Evolutionary conservation across 2,888 invertebrate species (phyloP).

Genomic region (Mermis nigrescens): DNA sequence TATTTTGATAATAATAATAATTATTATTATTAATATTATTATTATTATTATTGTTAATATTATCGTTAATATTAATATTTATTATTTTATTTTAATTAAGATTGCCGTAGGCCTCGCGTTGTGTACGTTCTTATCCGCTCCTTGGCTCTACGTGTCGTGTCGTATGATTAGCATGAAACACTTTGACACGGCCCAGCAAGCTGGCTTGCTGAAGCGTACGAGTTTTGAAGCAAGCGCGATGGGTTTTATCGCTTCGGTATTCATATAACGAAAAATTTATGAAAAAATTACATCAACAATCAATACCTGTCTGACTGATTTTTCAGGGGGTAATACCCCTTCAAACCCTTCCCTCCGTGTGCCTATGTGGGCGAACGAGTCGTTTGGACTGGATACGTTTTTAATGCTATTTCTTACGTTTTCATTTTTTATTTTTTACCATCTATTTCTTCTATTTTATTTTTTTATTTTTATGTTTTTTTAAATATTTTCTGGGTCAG

Average conservation of each 20-base stretch:
- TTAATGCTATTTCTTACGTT: too few species aligned
- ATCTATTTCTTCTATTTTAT: too few species aligned
- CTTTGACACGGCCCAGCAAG: neutral
- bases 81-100: slow-evolving; percentile 37
- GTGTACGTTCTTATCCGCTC: slow-evolving; percentile 78
- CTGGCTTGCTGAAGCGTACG: neutral
- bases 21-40: neutral
- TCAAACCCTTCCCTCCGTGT: too few species aligned
- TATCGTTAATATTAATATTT: neutral
- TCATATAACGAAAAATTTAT: too few species aligned
- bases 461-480: too few species aligned
- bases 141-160: slow-evolving; percentile 81
- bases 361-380: too few species aligned
- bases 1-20: neutral
- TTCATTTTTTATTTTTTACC: too few species aligned
- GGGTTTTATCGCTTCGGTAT: neutral
- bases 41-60: neutral
- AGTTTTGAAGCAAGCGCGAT: neutral
- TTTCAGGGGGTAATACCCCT: too few species aligned
- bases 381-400: too few species aligned
- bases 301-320: too few species aligned
- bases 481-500: too few species aligned
- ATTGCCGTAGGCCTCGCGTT: slow-evolving; percentile 82
- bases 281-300: too few species aligned
- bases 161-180: slow-evolving; percentile 48